These are phyloP conservation scores for Mastomys natalensis DNA, from an alignment of 2,113 vertebrate genomes.

Conservation along the genomic window DNA sequence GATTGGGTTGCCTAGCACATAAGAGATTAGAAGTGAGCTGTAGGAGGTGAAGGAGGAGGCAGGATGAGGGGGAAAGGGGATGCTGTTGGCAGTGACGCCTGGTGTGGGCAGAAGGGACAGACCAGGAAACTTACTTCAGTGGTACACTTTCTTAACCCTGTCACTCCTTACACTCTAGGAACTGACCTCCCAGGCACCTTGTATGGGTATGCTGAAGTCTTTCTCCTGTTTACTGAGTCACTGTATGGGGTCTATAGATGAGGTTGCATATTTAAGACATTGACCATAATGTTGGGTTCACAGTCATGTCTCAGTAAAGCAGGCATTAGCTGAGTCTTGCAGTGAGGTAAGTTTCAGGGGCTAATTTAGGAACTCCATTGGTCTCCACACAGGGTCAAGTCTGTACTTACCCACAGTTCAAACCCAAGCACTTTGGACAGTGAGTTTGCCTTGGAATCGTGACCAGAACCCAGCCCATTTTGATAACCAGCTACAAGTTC, in stretches of 20 bases:
- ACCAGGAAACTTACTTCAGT: background rate
- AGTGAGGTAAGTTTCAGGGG: background rate
- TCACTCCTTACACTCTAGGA: background rate
- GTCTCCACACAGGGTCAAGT: background rate
- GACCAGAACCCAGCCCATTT: background rate
- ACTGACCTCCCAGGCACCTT: background rate
- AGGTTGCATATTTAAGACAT: background rate
- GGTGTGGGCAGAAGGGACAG: background rate
- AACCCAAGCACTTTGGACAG: background rate
- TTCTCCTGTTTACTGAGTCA: background rate
- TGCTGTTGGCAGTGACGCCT: fast-evolving
- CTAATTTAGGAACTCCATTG: background rate
- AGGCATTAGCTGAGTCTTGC: background rate
- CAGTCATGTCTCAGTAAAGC: background rate
- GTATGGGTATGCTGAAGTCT: background rate
- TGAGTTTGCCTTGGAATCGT: background rate
- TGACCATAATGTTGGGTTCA: background rate
- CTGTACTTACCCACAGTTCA: background rate
- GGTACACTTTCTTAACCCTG: background rate
- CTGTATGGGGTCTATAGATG: background rate
- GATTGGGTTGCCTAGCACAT: background rate
- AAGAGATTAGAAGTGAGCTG: background rate
- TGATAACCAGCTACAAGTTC: background rate
- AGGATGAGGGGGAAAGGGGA: fast-evolving
- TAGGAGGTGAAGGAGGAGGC: background rate